Base-by-base conservation (phyloP, 2,888 invertebrate genomes). In the Ophion ellenae region DNA sequence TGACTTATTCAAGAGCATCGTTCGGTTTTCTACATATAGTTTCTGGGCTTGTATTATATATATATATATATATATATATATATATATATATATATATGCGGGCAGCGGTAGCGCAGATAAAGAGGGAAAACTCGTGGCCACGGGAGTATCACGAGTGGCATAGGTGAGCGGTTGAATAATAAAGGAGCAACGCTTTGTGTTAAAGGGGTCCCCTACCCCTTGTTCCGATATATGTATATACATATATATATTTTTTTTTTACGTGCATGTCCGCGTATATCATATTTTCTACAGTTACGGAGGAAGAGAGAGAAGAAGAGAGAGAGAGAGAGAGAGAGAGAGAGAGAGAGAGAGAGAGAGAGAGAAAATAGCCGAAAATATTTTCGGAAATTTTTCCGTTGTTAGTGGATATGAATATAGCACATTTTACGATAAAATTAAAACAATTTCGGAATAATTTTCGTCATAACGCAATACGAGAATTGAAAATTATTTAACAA, bases 191-290 rank as follows among this genome's bases (percentile, higher is more conserved):
- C 63, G 75, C 70, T 70, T 75, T 66, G 75, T 53, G 53, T 53
- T 57, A 84, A 84, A 81, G 82, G 83, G 82, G 76, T 86, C 83
- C 78, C 84, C 83, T 84, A 77, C 83, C 81, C 78, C 71, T 82
- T 80, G 79, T 67, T 75, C 61, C 69, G 20, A 53, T 59, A 61
- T 59, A 77, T 66, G 40, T 24, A 14, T 59, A 24, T 28, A 10
- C 3, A 69, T 64, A 63, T 40, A n/a, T 45, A 20, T 36, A 9
- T 20, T 24, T 74, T 61, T 74, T 74, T 61, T 74, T 40, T 61
- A 59, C 67, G 57, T 77, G 11, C 67, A 40, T 45, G 32, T 64
- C 47, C 40, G 32, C 47, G 24, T 61, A n/a, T 71, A 67, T 69
- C 59, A 74, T 75, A 83, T 75, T 67, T 83, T 77, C 64, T 57